A percentile compares a stretch with the other conserved stretches of the same genome.
Evolutionary conservation across 2,113 vertebrate genomes (phyloP).

Genomic region (Lepus americanus): DNA sequence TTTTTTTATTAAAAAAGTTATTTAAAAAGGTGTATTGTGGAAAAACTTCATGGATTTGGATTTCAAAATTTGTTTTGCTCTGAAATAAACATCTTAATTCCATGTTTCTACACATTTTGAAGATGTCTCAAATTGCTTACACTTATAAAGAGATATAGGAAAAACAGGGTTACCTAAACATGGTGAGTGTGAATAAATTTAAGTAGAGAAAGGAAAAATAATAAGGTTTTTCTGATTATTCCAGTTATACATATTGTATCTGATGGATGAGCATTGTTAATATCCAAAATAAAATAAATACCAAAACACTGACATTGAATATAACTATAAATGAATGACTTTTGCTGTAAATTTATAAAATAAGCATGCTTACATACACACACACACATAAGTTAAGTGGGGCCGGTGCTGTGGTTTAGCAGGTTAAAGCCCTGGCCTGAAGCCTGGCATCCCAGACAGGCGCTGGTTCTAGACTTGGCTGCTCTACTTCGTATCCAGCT

Average conservation of each 20-base stretch:
- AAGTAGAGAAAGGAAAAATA: neutral
- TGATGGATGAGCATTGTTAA: neutral
- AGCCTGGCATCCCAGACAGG: too few species aligned
- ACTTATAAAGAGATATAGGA: neutral
- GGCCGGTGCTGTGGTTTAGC: too few species aligned
- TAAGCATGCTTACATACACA: neutral
- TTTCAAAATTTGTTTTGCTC: too few species aligned
- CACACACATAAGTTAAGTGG: neutral
- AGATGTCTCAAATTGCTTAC: neutral
- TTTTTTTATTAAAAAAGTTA: too few species aligned
- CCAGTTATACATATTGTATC: neutral
- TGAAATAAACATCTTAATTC: too few species aligned
- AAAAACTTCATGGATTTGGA: too few species aligned
- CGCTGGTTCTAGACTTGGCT: too few species aligned
- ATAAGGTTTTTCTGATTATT: neutral
- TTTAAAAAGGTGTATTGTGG: too few species aligned
- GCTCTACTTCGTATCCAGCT: too few species aligned
- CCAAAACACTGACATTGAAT: neutral
- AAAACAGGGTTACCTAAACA: neutral
- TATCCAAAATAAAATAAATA: slow-evolving; percentile 30
- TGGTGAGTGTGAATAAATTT: neutral
- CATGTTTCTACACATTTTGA: too few species aligned
- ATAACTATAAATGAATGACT: neutral
- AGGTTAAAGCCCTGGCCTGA: too few species aligned
- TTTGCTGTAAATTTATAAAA: neutral